These are phyloP conservation scores for Myiopsitta monachus DNA, from an alignment of 2,113 vertebrate genomes.

Conservation along the genomic window DNA sequence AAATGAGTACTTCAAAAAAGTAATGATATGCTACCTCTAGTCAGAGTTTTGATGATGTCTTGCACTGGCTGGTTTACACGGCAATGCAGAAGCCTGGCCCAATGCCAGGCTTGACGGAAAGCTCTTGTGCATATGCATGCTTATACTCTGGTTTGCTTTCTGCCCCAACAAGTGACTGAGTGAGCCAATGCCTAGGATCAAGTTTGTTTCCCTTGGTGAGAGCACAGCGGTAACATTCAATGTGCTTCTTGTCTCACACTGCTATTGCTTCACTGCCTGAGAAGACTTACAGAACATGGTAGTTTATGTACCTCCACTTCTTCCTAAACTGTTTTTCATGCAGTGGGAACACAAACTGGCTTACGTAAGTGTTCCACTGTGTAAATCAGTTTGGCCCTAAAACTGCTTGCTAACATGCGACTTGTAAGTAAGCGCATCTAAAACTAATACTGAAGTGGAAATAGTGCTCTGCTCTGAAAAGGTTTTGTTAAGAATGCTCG, in stretches of 20 bases:
- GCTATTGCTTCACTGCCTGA: not conserved
- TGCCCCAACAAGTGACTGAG: not conserved
- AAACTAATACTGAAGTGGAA: not conserved
- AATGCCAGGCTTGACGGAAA: not conserved
- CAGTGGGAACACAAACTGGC: not conserved
- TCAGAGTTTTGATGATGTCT: not conserved
- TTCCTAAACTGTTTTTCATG: not conserved
- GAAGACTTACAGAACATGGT: not conserved
- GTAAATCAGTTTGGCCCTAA: not conserved
- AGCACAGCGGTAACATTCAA: not conserved
- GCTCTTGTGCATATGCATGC: not conserved
- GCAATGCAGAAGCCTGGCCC: not conserved
- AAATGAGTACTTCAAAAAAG: not conserved
- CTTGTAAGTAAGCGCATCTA: not conserved
- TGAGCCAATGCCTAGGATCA: not conserved
- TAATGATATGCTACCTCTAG: not conserved
- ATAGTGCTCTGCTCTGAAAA: not conserved
- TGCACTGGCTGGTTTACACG: not conserved
- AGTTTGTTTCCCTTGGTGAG: conserved; percentile 30
- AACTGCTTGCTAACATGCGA: not conserved
- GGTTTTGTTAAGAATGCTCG: not conserved
- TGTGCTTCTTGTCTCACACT: not conserved
- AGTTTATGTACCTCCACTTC: not conserved
- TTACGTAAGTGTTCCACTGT: not conserved
- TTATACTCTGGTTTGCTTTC: not conserved